These are phyloP conservation scores for Trimorus sp. DNA, from an alignment of 2,888 invertebrate genomes.

Conservation along the genomic window DNA sequence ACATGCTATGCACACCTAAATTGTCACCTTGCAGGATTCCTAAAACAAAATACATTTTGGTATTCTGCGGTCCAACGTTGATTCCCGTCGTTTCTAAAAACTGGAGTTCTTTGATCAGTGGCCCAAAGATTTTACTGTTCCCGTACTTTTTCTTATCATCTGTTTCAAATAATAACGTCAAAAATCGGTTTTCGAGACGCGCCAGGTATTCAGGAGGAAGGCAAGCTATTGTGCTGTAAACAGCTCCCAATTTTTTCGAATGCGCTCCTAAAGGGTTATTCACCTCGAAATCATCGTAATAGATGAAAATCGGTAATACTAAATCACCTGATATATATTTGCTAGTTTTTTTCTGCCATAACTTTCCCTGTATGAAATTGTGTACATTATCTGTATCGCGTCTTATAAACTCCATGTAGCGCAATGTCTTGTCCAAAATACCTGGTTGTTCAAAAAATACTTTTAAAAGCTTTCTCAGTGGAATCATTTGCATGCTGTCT, in stretches of 20 bases:
- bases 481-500: conserved; percentile 26
- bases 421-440: conserved; percentile 34
- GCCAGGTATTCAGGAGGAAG: conserved; percentile 40
- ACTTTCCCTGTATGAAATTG: conserved; percentile 47
- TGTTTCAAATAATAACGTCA: conserved; percentile 45
- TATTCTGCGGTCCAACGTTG: conserved; percentile 7
- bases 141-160: conserved; percentile 40
- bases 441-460: conserved; percentile 40
- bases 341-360: conserved; percentile 36
- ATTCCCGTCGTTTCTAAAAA: conserved; percentile 49
- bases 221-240: conserved; percentile 15
- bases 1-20: conserved; percentile 26
- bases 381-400: neutral
- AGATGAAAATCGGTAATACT: conserved; percentile 55
- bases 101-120: conserved; percentile 55
- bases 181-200: conserved; percentile 46
- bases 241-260: conserved; percentile 17
- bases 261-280: conserved; percentile 56
- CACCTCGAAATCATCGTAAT: conserved; percentile 58
- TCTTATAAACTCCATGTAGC: conserved; percentile 7
- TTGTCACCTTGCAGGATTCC: conserved; percentile 26
- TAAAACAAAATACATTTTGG: conserved; percentile 7
- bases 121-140: conserved; percentile 33
- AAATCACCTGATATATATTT: conserved; percentile 27
- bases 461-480: conserved; percentile 39